Base-by-base conservation (phyloP, 2,797 vertebrate species). In the Alectoris magna region DNA sequence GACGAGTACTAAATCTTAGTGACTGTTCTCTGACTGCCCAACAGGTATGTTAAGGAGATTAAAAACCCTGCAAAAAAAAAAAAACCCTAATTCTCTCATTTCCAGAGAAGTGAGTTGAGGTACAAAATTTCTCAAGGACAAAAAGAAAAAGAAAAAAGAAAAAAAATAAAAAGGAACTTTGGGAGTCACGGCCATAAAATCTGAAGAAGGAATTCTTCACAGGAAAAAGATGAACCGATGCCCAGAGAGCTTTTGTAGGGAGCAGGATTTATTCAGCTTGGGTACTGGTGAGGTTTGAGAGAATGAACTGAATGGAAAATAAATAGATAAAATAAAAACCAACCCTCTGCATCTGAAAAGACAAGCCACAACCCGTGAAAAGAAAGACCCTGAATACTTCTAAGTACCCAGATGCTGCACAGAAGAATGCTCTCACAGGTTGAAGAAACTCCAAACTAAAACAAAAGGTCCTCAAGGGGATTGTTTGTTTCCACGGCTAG, bases 401-500 rank as follows among this genome's bases (percentile, higher is more conserved):
- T 19, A 41, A 43, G 81, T 63, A 64, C 16, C 55, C 58, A 24
- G 14, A 44, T 0, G 0, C 13, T 44, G 44, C 49, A 43, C 21
- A 43, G 43, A 70, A 49, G 4, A 80, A 73, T 31, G 38, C 10
- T 77, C 39, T 34, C 1, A 1, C 27, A 58, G 31, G 36, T 49
- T 94, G 62, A 88, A 80, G 68, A 53, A 71, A 55, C 31, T 77
- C 38, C 64, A 64, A 53, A 87, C 11, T 31, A 68, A 85, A 84
- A 14, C 22, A 1, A 60, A 64, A 74, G 29, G 36, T 41, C 29
- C 14, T 71, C 68, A 41, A 55, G 15, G 38, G 7, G 26, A n/a
- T 9, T 46, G 22, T 4, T 26, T 48, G n/a, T 76, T 91, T 67
- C 56, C 31, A 59, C 31, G 18, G 34, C 9, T 86, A 2, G 56